Evolutionary conservation across 2,797 vertebrate genomes (phyloP).

Genomic region (Clarias fuscus): DNA sequence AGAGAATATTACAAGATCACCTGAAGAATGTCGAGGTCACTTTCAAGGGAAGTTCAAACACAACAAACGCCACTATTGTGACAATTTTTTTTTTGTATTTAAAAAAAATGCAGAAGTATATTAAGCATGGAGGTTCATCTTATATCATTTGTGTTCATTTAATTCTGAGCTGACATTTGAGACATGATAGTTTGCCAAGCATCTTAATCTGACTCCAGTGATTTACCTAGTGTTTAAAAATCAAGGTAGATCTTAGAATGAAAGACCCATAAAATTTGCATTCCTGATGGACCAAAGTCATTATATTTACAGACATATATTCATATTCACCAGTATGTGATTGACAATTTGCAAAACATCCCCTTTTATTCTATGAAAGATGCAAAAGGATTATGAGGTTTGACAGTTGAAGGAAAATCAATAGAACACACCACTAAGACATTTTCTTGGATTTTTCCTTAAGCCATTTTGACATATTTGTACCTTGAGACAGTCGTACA

Average conservation of each 20-base stretch:
- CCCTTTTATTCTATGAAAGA: not conserved
- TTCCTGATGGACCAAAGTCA: not conserved
- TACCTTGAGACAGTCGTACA: conserved; percentile 89
- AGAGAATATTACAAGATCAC: not conserved
- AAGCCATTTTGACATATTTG: not conserved
- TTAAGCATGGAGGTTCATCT: not conserved
- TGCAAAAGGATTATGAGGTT: not conserved
- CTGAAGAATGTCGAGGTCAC: not conserved
- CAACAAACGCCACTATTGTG: not conserved
- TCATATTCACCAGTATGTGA: not conserved
- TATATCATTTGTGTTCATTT: not conserved
- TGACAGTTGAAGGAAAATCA: not conserved
- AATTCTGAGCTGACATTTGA: not conserved
- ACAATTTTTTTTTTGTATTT: too few species aligned
- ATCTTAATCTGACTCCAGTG: not conserved
- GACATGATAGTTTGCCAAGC: not conserved
- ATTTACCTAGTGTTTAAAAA: not conserved
- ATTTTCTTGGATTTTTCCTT: not conserved
- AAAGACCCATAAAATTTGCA: not conserved
- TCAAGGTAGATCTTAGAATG: not conserved
- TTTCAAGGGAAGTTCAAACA: not conserved
- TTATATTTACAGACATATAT: conserved; percentile 3
- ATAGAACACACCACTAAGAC: not conserved
- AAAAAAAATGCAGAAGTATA: not conserved
- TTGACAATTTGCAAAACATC: too few species aligned